Evolutionary conservation across 2,888 invertebrate species (phyloP).

Genomic region (Cetonia aurata): DNA sequence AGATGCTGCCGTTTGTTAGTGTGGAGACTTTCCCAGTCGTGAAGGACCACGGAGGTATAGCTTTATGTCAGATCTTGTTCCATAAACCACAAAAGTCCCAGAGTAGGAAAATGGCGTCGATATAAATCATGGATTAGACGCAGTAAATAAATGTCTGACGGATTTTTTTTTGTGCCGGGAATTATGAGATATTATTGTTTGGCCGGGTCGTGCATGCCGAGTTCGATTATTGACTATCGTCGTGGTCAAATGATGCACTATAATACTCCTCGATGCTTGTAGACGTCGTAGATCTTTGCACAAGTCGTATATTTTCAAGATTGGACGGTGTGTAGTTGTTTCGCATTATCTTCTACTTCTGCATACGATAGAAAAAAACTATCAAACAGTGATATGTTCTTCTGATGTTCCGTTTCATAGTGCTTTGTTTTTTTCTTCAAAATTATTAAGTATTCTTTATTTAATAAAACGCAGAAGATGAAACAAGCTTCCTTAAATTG

Average conservation of each 20-base stretch:
- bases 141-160: conserved; percentile 40
- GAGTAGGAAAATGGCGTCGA: conserved; percentile 22
- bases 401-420: no score
- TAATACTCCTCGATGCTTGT: conserved; percentile 11
- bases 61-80: conserved; percentile 33
- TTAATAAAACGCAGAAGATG: no score
- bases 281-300: conserved; percentile 3
- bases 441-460: no score
- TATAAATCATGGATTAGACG: conserved; percentile 43
- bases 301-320: conserved; percentile 1
- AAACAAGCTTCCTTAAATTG: no score
- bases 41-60: conserved; percentile 28
- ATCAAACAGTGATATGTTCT: background rate
- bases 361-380: background rate
- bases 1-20: conserved; percentile 24
- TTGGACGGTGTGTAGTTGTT: conserved; percentile 10
- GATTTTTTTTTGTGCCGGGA: conserved; percentile 18
- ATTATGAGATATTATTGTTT: conserved; percentile 39
- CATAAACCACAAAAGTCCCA: conserved; percentile 20
- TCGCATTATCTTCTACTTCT: background rate
- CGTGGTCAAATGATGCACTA: conserved; percentile 21
- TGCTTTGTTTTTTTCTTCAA: no score
- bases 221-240: conserved; percentile 28
- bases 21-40: conserved; percentile 13
- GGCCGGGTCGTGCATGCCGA: conserved; percentile 32